phyloP scores from a whole-genome alignment of 2,888 invertebrate species.

The Trilocha varians region DNA sequence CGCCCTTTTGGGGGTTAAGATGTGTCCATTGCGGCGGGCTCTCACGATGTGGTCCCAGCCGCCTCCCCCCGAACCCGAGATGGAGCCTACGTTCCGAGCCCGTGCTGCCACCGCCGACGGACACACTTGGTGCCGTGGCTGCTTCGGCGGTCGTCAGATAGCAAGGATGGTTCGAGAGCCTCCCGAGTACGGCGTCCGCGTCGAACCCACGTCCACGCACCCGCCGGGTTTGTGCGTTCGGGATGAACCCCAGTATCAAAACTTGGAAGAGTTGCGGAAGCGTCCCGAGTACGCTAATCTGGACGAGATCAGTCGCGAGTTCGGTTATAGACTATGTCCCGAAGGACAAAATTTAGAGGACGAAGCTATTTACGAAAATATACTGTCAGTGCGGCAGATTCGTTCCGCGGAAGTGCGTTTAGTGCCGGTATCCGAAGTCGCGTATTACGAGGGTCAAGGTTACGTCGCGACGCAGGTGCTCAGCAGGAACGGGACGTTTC shows the following conservation, averaged over 20 bases:
- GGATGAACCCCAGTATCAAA: slow-evolving; percentile 65
- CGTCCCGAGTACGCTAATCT: slow-evolving; percentile 66
- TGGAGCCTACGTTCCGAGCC: slow-evolving; percentile 41
- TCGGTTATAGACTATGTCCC: slow-evolving; percentile 65
- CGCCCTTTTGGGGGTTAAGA: slow-evolving; percentile 74
- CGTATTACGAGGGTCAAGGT: slow-evolving; percentile 65
- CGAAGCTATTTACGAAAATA: slow-evolving; percentile 68
- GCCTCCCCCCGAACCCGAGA: slow-evolving; percentile 53
- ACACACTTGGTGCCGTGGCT: slow-evolving; percentile 44
- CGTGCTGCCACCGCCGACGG: slow-evolving; percentile 43
- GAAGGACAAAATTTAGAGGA: slow-evolving; percentile 70
- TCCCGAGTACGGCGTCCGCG: slow-evolving; percentile 59
- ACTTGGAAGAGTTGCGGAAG: slow-evolving; percentile 60
- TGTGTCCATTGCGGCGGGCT: slow-evolving; percentile 69
- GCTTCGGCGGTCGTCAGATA: slow-evolving; percentile 44
- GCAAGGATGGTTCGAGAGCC: slow-evolving; percentile 60
- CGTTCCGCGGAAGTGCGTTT: slow-evolving; percentile 69
- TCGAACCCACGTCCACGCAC: slow-evolving; percentile 44
- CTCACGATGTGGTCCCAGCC: slow-evolving; percentile 70
- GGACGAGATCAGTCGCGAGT: slow-evolving; percentile 67
- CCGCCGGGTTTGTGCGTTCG: slow-evolving; percentile 55
- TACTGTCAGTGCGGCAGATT: slow-evolving; percentile 64
- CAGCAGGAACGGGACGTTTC: slow-evolving; percentile 67
- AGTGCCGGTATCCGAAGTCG: slow-evolving; percentile 68
- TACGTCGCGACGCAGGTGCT: slow-evolving; percentile 66